Conservation (phyloP, 1,140 invertebrate species). For the Lordiphosa mommai region DNA sequence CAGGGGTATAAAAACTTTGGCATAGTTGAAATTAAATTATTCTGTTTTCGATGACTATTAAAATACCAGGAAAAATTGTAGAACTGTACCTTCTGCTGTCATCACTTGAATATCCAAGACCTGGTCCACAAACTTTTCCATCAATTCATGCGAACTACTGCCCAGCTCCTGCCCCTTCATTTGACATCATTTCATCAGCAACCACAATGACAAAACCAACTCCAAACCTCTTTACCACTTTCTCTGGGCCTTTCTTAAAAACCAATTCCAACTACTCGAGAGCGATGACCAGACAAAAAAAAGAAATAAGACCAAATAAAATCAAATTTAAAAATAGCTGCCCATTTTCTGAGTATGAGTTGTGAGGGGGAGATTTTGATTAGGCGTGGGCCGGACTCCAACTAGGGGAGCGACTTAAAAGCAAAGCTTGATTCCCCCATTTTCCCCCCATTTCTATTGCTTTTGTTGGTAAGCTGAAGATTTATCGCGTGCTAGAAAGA, state of each 20-base stretch:
- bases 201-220: conserved; percentile 55
- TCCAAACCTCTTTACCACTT: conserved; percentile 48
- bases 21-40: too few species aligned
- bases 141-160: conserved; percentile 26
- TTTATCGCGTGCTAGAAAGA: conserved; percentile 55
- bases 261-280: conserved; percentile 56
- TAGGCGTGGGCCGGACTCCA: background rate
- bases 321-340: conserved; percentile 1
- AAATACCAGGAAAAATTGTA: background rate
- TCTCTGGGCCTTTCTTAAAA: conserved; percentile 61
- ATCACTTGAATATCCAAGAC: conserved; percentile 8
- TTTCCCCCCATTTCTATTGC: conserved; percentile 34
- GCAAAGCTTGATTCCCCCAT: conserved; percentile 25
- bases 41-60: too few species aligned
- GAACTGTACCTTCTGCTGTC: conserved; percentile 27
- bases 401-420: conserved; percentile 21
- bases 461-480: conserved; percentile 62
- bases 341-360: background rate
- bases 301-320: conserved; percentile 15
- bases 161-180: conserved; percentile 12
- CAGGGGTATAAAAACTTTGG: too few species aligned
- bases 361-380: conserved; percentile 1
- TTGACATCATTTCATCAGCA: conserved; percentile 43
- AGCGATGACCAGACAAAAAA: conserved; percentile 58
- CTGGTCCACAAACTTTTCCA: conserved; percentile 40